Conservation (phyloP, 2,888 invertebrate species). For the Orthosia incerta region DNA sequence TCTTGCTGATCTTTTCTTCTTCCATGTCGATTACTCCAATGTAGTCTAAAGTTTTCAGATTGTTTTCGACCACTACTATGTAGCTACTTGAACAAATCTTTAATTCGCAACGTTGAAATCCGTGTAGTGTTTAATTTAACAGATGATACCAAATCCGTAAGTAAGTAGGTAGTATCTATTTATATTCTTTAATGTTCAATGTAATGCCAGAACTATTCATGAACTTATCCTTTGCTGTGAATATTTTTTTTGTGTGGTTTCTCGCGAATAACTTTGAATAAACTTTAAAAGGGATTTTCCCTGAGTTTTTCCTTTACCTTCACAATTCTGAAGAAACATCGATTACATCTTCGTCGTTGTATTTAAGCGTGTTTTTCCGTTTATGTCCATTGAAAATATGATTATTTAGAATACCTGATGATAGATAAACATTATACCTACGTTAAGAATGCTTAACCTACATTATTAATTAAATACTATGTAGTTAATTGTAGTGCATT, state of each 20-base stretch:
- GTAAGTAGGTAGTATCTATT: not conserved
- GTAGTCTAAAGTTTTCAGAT: too few species aligned
- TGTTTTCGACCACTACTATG: too few species aligned
- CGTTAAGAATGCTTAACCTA: not conserved
- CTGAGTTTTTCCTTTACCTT: constrained; percentile 9
- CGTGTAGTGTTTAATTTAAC: constrained; percentile 16
- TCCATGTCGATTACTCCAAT: too few species aligned
- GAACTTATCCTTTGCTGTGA: not conserved
- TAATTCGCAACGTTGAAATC: too few species aligned
- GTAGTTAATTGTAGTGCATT: not conserved
- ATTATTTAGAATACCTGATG: not conserved
- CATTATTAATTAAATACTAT: not conserved
- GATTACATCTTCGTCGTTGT: constrained; percentile 12
- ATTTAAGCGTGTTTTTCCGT: not conserved
- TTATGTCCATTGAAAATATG: not conserved
- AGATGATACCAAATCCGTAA: not conserved
- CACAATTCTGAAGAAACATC: constrained; percentile 7
- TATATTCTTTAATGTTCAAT: not conserved
- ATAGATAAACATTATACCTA: not conserved
- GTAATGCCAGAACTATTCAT: not conserved
- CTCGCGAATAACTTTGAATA: not conserved
- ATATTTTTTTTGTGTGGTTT: not conserved
- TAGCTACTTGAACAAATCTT: too few species aligned
- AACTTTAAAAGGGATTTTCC: constrained; percentile 14
- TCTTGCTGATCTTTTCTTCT: too few species aligned